Evolutionary conservation across 1,140 invertebrate genomes (phyloP), one percentile per base, ranked within the genome.

Genomic region (Babylonia areolata): DNA sequence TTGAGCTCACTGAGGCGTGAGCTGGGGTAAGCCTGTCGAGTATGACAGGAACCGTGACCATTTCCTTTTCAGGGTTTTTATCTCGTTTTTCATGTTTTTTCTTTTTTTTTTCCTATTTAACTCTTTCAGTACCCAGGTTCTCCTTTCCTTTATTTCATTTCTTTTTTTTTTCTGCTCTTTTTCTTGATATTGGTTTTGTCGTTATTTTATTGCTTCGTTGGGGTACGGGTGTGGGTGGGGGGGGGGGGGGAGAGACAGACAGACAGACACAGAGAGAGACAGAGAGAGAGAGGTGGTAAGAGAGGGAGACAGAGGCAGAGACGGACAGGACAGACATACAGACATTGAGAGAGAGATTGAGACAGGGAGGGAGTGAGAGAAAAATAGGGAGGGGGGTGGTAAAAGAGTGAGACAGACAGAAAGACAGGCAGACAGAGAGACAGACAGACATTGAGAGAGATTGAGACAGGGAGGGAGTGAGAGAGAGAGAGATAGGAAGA

Each of bases 401-500:
- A 23, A 69, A 23, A 69, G 64, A 69, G 64, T 12, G 64, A 69
- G 64, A 69, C 9, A 69, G 64, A 69, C 9, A 69, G 64, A 69
- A 23, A 69, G 64, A 69, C 9, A 69, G 64, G 28, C 9, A 69
- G 64, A 69, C 9, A 69, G 64, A n/a, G 64, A 69, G 64, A 69
- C 9, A n/a, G 64, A 69, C 9, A 69, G 64, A 69, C 9, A 69
- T 9, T 12, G 64, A 69, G 64, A 69, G 64, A 69, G 64, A 69
- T 5, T 12, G 64, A 69, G 64, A 69, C 9, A 69, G 64, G 28
- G 64, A 69, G 64, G 28, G 64, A 69, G 64, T 12, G 64, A 69
- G 64, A 69, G 64, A 69, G 64, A 69, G 64, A 69, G 64, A 69
- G 64, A 69, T 9, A 69, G 64, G 28, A 23, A 69, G 64, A 69